Evolutionary conservation across 2,888 invertebrate genomes (phyloP).

Genomic region (Pammene aurita): DNA sequence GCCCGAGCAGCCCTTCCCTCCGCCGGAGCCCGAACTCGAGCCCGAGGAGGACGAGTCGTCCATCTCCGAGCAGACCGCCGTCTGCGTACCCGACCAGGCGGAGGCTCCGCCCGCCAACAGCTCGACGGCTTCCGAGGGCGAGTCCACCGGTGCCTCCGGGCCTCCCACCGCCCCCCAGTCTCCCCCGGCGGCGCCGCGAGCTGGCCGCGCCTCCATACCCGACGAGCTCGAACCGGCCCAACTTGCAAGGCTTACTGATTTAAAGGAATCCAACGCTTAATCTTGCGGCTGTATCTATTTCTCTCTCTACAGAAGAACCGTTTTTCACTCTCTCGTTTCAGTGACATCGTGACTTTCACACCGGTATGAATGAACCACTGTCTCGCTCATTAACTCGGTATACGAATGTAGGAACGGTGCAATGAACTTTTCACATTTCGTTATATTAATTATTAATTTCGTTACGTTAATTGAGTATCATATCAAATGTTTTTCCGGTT

Average conservation of each 20-base stretch:
- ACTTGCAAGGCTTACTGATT: slow-evolving; percentile 92
- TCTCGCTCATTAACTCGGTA: background rate
- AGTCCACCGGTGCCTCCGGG: slow-evolving; percentile 84
- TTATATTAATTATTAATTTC: too few relatives aligned
- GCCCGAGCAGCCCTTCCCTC: slow-evolving; percentile 90
- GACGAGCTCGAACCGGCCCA: slow-evolving; percentile 95
- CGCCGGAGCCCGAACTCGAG: slow-evolving; percentile 62
- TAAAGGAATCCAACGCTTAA: slow-evolving; percentile 96
- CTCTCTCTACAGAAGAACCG: slow-evolving; percentile 45
- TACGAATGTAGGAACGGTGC: background rate
- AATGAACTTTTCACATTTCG: too few relatives aligned
- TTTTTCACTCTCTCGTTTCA: slow-evolving; percentile 28
- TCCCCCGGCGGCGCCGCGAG: slow-evolving; percentile 88
- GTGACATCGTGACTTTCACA: background rate
- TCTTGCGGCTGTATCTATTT: slow-evolving; percentile 16
- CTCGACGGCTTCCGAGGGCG: slow-evolving; percentile 87
- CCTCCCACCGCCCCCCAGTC: slow-evolving; percentile 81
- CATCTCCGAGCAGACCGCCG: slow-evolving; percentile 77
- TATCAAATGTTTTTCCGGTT: background rate
- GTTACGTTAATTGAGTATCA: background rate
- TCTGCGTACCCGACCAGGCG: slow-evolving; percentile 73
- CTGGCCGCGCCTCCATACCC: slow-evolving; percentile 92
- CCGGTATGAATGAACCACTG: background rate
- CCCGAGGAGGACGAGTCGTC: slow-evolving; percentile 77
- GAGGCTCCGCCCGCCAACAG: slow-evolving; percentile 84